Evolutionary conservation across 2,888 invertebrate species (phyloP).

Genomic region (Ormyrus rosae): DNA sequence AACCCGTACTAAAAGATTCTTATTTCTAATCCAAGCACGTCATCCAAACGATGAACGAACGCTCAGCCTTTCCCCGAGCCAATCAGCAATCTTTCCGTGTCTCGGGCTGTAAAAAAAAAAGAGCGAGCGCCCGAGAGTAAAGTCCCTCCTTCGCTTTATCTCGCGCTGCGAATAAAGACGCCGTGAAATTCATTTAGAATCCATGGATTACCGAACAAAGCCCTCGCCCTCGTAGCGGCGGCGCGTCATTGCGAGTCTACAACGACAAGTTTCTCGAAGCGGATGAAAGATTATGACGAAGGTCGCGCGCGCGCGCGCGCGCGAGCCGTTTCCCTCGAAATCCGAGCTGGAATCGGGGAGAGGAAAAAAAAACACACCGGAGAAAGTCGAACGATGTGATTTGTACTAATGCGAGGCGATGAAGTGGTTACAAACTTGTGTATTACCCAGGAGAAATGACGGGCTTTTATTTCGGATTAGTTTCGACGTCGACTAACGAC

Average conservation of each 20-base stretch:
- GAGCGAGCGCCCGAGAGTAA: not conserved
- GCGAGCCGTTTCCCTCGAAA: constrained; percentile 1
- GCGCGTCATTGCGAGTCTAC: constrained; percentile 23
- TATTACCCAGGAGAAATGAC: constrained; percentile 63
- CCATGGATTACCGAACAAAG: constrained; percentile 53
- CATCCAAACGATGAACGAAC: not conserved
- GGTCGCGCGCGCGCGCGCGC: constrained; percentile 23
- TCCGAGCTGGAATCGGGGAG: constrained; percentile 14
- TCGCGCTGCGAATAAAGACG: constrained; percentile 38
- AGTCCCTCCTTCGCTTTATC: constrained; percentile 33
- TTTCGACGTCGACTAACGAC: no score
- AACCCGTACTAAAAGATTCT: no score
- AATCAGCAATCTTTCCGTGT: constrained; percentile 30
- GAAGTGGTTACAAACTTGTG: constrained; percentile 70
- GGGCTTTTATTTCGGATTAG: not conserved
- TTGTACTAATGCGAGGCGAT: constrained; percentile 59
- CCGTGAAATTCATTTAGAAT: constrained; percentile 54
- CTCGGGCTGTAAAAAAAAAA: not conserved
- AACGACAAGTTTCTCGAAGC: constrained; percentile 50
- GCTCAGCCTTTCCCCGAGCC: not conserved
- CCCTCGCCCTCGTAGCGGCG: constrained; percentile 16
- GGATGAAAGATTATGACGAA: constrained; percentile 56
- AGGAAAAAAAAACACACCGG: not conserved
- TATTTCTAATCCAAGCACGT: not conserved
- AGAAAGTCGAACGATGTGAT: constrained; percentile 46